Percentiles rank a stretch among this genome's conserved stretches.
These are phyloP conservation scores for Cylloceria caligata DNA, from an alignment of 2,888 invertebrate species.

Conservation along the genomic window DNA sequence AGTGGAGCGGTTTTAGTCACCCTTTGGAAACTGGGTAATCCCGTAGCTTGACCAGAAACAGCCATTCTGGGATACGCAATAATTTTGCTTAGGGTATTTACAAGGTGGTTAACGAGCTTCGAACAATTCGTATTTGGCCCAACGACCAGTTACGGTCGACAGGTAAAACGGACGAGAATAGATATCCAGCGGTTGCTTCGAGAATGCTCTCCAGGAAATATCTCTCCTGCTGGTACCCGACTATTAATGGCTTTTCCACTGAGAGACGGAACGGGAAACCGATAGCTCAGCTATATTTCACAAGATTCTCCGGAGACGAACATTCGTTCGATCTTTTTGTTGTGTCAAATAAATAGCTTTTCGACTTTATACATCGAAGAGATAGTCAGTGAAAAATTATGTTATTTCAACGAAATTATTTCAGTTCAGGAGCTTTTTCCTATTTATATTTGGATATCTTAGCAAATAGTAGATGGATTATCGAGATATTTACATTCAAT, in stretches of 20 bases:
- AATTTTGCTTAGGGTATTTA: constrained; percentile 61
- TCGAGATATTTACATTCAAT: constrained; percentile 9
- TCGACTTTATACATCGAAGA: constrained; percentile 28
- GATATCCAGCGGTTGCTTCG: constrained; percentile 52
- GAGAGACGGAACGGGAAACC: constrained; percentile 54
- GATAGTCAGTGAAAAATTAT: not conserved
- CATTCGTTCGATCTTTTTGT: constrained; percentile 47
- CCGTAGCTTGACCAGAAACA: constrained; percentile 33
- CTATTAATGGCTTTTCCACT: constrained; percentile 61
- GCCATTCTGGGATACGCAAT: constrained; percentile 52
- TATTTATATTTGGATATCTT: not conserved
- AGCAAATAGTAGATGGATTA: not conserved
- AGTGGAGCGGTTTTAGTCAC: constrained; percentile 29
- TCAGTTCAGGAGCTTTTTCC: not conserved
- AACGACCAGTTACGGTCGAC: constrained; percentile 48
- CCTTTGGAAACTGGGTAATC: not conserved
- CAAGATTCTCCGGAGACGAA: constrained; percentile 51
- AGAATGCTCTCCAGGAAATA: constrained; percentile 60
- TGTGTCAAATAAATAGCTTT: constrained; percentile 32
- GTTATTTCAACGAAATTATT: constrained; percentile 10
- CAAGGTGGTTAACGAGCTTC: constrained; percentile 62
- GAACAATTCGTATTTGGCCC: constrained; percentile 63
- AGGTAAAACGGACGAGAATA: constrained; percentile 58
- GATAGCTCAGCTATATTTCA: constrained; percentile 61
- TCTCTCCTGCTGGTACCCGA: constrained; percentile 39